Evolutionary conservation across 2,888 invertebrate species (phyloP).

Genomic region (Ichneumoninae sp.): DNA sequence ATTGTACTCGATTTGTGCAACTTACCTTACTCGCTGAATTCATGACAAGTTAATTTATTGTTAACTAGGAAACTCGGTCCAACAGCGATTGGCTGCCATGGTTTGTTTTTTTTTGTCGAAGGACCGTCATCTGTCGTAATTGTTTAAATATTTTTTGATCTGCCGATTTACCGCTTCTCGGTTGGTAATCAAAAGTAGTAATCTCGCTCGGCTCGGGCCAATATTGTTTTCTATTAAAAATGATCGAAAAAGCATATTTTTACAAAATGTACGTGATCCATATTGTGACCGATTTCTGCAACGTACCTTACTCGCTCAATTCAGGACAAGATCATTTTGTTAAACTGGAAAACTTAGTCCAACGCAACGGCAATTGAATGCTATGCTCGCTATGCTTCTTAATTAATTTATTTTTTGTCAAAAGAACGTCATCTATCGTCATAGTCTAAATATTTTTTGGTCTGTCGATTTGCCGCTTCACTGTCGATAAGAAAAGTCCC

Average conservation of each 20-base stretch:
- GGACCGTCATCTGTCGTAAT: neutral
- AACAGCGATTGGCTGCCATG: conserved; percentile 9
- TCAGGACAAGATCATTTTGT: conserved; percentile 80
- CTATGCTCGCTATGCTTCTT: too few species aligned
- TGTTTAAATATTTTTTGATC: neutral
- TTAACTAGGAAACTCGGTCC: conserved; percentile 65
- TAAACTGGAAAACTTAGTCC: neutral
- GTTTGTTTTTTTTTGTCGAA: neutral
- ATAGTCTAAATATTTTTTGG: neutral
- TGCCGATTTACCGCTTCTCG: neutral
- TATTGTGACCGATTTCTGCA: conserved; percentile 60
- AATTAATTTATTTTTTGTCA: neutral
- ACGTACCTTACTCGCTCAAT: conserved; percentile 82
- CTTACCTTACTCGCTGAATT: conserved; percentile 83
- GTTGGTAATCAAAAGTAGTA: too few species aligned
- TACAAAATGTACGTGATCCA: conserved; percentile 9
- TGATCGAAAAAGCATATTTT: neutral
- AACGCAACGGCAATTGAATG: neutral
- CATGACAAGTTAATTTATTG: conserved; percentile 78
- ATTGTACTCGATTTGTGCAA: conserved; percentile 61
- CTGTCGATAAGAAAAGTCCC: conserved; percentile 3
- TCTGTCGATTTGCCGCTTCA: neutral
- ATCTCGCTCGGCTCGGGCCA: neutral
- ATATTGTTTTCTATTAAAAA: neutral
- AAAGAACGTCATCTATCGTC: conserved; percentile 7